These are phyloP conservation scores for Kryptopterus vitreolus DNA, from an alignment of 2,797 vertebrate species.

Conservation along the genomic window DNA sequence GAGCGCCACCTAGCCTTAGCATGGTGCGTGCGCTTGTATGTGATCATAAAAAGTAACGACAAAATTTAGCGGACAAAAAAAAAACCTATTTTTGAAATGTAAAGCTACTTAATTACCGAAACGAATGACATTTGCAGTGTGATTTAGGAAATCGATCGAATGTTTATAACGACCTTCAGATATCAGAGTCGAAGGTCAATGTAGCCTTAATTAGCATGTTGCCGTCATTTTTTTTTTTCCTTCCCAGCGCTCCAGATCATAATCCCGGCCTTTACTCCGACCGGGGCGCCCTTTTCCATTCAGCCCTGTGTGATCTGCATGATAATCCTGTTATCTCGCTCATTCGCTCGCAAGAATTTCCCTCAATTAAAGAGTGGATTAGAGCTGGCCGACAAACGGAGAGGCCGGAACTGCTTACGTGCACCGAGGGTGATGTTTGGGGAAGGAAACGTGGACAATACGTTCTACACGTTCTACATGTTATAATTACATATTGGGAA, in stretches of 20 bases:
- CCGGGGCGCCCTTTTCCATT: slow-evolving; percentile 44
- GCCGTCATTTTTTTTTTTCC: neutral
- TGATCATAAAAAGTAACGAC: no score
- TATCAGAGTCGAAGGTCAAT: neutral
- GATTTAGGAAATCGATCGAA: no score
- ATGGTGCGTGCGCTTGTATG: no score
- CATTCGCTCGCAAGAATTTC: slow-evolving; percentile 57
- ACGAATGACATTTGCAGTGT: no score
- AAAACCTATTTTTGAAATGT: no score
- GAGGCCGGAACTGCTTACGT: slow-evolving; percentile 19
- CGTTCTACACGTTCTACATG: neutral
- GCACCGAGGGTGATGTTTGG: neutral
- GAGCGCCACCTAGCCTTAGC: no score
- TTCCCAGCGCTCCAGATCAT: slow-evolving; percentile 40
- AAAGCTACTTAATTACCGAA: no score
- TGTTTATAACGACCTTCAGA: neutral
- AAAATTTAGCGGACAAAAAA: no score
- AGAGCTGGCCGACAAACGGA: slow-evolving; percentile 35
- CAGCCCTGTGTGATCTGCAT: slow-evolving; percentile 40
- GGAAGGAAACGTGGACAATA: neutral
- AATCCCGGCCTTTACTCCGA: slow-evolving; percentile 41
- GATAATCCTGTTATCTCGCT: slow-evolving; percentile 60
- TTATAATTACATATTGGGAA: no score
- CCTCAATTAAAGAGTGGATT: slow-evolving; percentile 56
- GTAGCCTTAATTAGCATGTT: neutral